Conservation (phyloP, 2,888 invertebrate species). For the Bellardia bayeri region DNA sequence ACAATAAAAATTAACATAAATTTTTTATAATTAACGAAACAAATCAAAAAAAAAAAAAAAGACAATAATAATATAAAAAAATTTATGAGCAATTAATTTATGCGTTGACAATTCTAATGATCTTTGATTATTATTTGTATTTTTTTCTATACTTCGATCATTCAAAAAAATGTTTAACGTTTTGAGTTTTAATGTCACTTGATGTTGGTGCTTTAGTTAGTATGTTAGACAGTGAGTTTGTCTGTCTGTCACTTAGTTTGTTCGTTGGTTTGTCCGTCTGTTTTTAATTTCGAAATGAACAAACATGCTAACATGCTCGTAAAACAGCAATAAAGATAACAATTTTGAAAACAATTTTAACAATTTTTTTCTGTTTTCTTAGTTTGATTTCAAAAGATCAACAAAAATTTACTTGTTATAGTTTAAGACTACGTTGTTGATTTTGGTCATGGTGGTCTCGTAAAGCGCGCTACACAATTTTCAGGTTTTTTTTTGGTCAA, state of each 20-base stretch:
- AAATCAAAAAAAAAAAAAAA: constrained; percentile 56
- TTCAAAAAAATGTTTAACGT: constrained; percentile 54
- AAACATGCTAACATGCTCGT: constrained; percentile 56
- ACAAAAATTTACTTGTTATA: constrained; percentile 45
- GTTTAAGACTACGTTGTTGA: constrained; percentile 23
- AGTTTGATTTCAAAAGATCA: constrained; percentile 44
- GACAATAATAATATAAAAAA: constrained; percentile 77
- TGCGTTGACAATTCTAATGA: constrained; percentile 83
- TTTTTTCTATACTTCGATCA: constrained; percentile 47
- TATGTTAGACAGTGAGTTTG: background rate
- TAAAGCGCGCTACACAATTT: constrained; percentile 43
- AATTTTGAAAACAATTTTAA: constrained; percentile 49
- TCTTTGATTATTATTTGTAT: constrained; percentile 71
- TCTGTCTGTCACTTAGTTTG: background rate
- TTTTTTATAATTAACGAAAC: constrained; percentile 63
- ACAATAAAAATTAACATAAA: constrained; percentile 68
- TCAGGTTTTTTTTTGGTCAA: constrained; percentile 44
- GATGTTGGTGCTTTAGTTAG: constrained; percentile 31
- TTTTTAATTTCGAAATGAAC: constrained; percentile 40
- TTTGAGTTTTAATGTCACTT: constrained; percentile 64
- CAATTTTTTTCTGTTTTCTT: constrained; percentile 18
- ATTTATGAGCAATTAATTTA: constrained; percentile 83
- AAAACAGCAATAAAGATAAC: constrained; percentile 61
- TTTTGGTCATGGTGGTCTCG: constrained; percentile 66
- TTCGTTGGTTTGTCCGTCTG: background rate